Percentiles rank a stretch among this genome's conserved stretches.
phyloP scores from a whole-genome alignment of 1,140 invertebrate species.

The Drosophila mayri region DNA sequence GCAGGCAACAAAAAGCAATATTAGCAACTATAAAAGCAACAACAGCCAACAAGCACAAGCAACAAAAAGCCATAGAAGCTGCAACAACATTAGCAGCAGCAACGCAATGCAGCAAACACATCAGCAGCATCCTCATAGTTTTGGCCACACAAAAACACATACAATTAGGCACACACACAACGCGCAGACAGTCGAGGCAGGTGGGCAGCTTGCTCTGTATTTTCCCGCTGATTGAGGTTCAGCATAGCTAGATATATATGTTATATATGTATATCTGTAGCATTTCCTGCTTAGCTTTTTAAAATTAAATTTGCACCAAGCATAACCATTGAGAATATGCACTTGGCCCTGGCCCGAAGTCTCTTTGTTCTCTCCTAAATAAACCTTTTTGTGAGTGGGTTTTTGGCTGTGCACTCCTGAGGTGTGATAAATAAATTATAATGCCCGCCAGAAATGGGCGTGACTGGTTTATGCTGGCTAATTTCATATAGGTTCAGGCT shows the following conservation, averaged over 20 bases:
- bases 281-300: constrained; percentile 61
- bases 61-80: background rate
- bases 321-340: constrained; percentile 6
- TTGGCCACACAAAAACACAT: constrained; percentile 44
- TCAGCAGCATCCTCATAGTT: constrained; percentile 38
- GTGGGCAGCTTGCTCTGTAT: constrained; percentile 22
- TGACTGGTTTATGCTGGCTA: background rate
- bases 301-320: constrained; percentile 72
- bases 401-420: constrained; percentile 18
- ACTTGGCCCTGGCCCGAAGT: background rate
- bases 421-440: constrained; percentile 68
- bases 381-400: constrained; percentile 49
- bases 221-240: constrained; percentile 66
- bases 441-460: constrained; percentile 28
- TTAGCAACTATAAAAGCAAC: constrained; percentile 1
- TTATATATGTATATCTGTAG: background rate
- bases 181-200: background rate
- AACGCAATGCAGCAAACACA: constrained; percentile 16
- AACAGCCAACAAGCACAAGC: background rate
- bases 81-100: constrained; percentile 14
- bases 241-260: background rate
- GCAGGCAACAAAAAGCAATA: background rate
- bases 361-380: constrained; percentile 41
- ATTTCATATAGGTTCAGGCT: background rate
- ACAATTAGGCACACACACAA: constrained; percentile 40